Base-by-base conservation (phyloP, 2,888 invertebrate genomes). In the Nasonovia ribisnigri region DNA sequence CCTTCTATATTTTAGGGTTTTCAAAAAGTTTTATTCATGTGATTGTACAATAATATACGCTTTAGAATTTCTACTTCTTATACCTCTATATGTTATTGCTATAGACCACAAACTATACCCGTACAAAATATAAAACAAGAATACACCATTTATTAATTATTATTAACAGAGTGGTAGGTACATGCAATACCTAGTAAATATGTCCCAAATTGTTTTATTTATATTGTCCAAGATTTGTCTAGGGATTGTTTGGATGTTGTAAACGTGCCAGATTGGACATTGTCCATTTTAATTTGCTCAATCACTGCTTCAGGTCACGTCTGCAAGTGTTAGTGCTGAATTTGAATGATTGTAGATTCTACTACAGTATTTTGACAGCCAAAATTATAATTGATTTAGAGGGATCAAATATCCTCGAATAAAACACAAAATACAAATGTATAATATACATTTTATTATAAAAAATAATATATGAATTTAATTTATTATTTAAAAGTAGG, bases 231-330 rank as follows among this genome's bases (percentile, higher is more conserved):
- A 88, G 60, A 92, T 92, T 67, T 29, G 67, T 88, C 88, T 88
- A 67, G 67, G 88, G 42, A 92, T 88, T 92, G 88, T 92, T 92
- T 88, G 11, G 67, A 48, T 88, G 4, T 67, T 92, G 92, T 92
- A 90, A 86, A 60, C 84, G 43, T 86, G 93, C 93, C 93, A 93
- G 90, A 86, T 93, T 93, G 93, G 93, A 93, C 90, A 86, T 46
- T 48, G 90, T 90, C 93, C 93, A 93, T 93, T 93, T 93, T 90
- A 29, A 93, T 90, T 86, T 90, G 86, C 46, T 89, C 46, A 84
- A 88, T 93, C 84, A 51, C 42, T 36, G 13, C 57, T 57, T 57
- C 84, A 84, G 54, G 84, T 89, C 88, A 93, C 57, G 43, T 93
- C 20, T 88, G 36, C 77, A 24, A 67, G 92, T 60, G 42, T 67